Percentiles rank a stretch among this genome's conserved stretches.
phyloP scores from a whole-genome alignment of 2,888 invertebrate genomes.

The Phengaris arion region DNA sequence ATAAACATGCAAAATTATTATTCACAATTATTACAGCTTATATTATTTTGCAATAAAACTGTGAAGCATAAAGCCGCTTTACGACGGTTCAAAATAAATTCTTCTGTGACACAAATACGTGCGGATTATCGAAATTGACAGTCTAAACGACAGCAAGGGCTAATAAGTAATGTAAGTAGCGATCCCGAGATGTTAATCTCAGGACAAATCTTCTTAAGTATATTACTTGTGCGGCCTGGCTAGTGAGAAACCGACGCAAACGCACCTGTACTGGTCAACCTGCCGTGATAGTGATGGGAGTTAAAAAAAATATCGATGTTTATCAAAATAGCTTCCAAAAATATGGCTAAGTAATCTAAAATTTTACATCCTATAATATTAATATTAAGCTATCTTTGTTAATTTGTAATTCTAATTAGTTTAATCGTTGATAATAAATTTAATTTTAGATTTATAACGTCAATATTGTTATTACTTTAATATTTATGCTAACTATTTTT shows the following conservation, averaged over 20 bases:
- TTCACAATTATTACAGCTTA: not conserved
- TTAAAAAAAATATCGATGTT: not conserved
- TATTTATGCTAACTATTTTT: not conserved
- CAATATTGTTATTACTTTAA: not conserved
- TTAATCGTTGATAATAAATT: not conserved
- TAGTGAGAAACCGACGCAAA: conserved; percentile 65
- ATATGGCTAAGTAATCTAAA: not conserved
- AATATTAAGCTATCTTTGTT: not conserved
- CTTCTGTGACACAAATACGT: conserved; percentile 36
- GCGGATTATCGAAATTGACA: conserved; percentile 41
- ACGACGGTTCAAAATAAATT: conserved; percentile 22
- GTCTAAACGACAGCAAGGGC: conserved; percentile 35
- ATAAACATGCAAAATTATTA: conserved; percentile 12
- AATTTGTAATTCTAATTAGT: not conserved
- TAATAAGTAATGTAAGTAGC: conserved; percentile 37
- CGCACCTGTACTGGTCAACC: conserved; percentile 70
- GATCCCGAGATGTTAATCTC: conserved; percentile 47
- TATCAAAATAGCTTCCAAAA: not conserved
- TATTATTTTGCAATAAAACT: conserved; percentile 22
- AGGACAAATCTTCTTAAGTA: conserved; percentile 64
- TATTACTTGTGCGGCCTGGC: conserved; percentile 37
- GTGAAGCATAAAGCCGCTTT: not conserved
- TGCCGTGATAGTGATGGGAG: conserved; percentile 52
- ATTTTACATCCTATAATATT: not conserved
- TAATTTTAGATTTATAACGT: not conserved